A percentile compares a stretch with the other conserved stretches of the same genome.
Evolutionary conservation across 2,888 invertebrate genomes (phyloP).

Genomic region (Andrena haemorrhoa): DNA sequence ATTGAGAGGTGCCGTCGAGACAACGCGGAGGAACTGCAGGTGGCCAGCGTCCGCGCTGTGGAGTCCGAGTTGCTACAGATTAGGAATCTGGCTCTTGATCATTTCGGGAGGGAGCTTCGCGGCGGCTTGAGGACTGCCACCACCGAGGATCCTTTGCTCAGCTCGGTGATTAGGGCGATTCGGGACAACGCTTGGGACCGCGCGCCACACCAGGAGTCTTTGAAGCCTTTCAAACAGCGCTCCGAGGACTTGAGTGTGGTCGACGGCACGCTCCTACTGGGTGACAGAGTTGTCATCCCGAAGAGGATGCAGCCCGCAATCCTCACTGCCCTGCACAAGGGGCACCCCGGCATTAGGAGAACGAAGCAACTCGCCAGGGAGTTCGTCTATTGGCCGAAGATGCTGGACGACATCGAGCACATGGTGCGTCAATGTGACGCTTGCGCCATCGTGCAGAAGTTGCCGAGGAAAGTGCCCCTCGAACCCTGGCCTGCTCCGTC

Average conservation of each 20-base stretch:
- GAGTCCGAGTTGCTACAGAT: neutral
- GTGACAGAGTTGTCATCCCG: neutral
- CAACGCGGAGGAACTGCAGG: neutral
- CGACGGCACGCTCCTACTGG: neutral
- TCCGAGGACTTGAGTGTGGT: neutral
- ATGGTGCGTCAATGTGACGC: neutral
- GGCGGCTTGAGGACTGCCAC: neutral
- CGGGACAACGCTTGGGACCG: neutral
- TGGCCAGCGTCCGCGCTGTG: neutral
- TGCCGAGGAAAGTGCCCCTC: neutral
- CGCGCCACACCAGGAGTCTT: neutral
- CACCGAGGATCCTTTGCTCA: neutral
- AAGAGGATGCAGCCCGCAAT: neutral
- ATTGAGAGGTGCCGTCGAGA: neutral
- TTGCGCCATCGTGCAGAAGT: neutral
- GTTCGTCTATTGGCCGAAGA: neutral
- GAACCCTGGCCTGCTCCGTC: neutral
- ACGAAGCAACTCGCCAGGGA: neutral
- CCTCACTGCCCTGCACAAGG: neutral
- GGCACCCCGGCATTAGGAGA: neutral
- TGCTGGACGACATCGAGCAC: neutral
- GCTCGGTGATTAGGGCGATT: neutral
- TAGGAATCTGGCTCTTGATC: neutral
- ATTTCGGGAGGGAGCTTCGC: neutral
- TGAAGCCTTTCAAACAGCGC: neutral